These are phyloP conservation scores for Leucophora obtusa DNA, from an alignment of 2,888 invertebrate species.

Conservation along the genomic window DNA sequence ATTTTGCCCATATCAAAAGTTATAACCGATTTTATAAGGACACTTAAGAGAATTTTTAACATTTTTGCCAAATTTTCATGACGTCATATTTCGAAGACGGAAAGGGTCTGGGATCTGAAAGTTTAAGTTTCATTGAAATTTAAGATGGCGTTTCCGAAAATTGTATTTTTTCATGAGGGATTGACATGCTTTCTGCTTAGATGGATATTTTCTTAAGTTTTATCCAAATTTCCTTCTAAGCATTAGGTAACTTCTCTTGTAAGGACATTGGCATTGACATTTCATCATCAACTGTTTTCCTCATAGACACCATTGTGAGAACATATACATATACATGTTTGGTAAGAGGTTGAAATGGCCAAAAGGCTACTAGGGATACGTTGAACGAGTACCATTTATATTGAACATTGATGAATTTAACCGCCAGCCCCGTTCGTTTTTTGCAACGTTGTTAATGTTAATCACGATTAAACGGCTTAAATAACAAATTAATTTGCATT, in stretches of 20 bases:
- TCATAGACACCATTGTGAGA: neutral
- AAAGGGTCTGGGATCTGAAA: too few species aligned
- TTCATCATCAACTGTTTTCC: neutral
- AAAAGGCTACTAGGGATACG: neutral
- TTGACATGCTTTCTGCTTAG: too few species aligned
- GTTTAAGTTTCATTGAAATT: too few species aligned
- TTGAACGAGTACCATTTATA: neutral
- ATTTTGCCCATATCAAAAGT: too few species aligned
- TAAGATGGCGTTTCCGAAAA: too few species aligned
- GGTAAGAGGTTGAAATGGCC: neutral
- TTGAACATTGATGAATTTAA: neutral
- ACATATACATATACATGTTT: neutral
- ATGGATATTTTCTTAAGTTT: too few species aligned
- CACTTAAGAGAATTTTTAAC: too few species aligned
- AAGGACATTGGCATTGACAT: neutral
- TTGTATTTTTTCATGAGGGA: too few species aligned
- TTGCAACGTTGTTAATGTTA: conserved; percentile 14
- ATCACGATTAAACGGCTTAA: conserved; percentile 24
- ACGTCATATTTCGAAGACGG: too few species aligned
- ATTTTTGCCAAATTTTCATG: too few species aligned
- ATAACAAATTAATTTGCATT: conserved; percentile 25
- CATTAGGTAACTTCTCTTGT: neutral
- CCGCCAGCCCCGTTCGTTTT: neutral
- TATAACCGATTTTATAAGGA: too few species aligned
- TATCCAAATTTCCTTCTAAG: too few species aligned